Conservation (phyloP, 2,888 invertebrate genomes). For the Orchestes rusci region DNA sequence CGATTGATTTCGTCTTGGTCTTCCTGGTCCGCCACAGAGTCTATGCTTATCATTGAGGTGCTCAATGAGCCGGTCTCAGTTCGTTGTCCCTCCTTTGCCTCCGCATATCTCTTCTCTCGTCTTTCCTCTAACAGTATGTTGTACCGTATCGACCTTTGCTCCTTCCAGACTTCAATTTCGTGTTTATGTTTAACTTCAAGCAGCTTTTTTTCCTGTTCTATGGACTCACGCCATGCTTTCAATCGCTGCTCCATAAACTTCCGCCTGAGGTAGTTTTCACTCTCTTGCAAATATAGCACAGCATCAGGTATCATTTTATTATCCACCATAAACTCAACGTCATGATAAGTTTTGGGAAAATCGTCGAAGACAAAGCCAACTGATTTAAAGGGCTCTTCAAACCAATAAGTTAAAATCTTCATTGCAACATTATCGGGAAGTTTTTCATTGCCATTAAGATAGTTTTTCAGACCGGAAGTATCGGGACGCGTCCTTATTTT, state of each 20-base stretch:
- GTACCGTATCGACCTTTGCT: slow-evolving; percentile 29
- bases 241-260: slow-evolving; percentile 30
- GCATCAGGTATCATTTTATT: slow-evolving; percentile 49
- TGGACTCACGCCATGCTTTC: slow-evolving; percentile 39
- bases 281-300: slow-evolving; percentile 47
- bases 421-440: slow-evolving; percentile 44
- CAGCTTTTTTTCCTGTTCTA: slow-evolving; percentile 37
- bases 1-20: slow-evolving; percentile 45
- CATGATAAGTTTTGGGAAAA: slow-evolving; percentile 52
- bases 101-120: slow-evolving; percentile 34
- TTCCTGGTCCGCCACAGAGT: slow-evolving; percentile 47
- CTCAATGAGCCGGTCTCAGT: slow-evolving; percentile 6
- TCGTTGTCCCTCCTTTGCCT: slow-evolving; percentile 21
- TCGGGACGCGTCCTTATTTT: slow-evolving; percentile 18
- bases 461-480: slow-evolving; percentile 37
- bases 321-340: slow-evolving; percentile 49
- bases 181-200: slow-evolving; percentile 26
- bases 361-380: slow-evolving; percentile 55
- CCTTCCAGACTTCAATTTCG: slow-evolving; percentile 32
- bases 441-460: slow-evolving; percentile 47
- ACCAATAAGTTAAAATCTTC: slow-evolving; percentile 50
- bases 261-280: slow-evolving; percentile 28
- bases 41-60: slow-evolving; percentile 36
- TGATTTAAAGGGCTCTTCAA: slow-evolving; percentile 45
- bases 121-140: slow-evolving; percentile 34